A percentile compares a stretch with the other conserved stretches of the same genome.
Evolutionary conservation across 2,888 invertebrate species (phyloP).

Genomic region (Digitonthophagus gazella): DNA sequence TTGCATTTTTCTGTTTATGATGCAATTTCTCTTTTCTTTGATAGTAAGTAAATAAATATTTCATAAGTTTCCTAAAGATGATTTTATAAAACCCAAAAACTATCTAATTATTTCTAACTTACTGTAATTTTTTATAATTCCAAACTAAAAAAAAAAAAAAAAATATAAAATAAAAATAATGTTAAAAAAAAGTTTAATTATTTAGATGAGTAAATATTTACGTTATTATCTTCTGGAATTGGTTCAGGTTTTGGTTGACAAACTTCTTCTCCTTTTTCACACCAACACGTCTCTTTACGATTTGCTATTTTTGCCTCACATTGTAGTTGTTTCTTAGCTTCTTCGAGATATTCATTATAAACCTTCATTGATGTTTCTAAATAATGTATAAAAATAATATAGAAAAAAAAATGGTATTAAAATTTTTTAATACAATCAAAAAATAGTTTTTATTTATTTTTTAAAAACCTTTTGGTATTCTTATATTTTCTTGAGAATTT

Average conservation of each 20-base stretch:
- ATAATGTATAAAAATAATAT: too few relatives aligned
- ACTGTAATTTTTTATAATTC: neutral
- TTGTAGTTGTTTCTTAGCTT: neutral
- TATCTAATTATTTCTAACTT: too few relatives aligned
- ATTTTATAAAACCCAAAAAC: too few relatives aligned
- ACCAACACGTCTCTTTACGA: neutral
- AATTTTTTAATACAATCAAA: neutral
- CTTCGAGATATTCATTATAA: neutral
- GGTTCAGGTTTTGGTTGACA: neutral
- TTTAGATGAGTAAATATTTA: too few relatives aligned
- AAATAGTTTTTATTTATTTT: neutral
- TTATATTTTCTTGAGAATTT: neutral
- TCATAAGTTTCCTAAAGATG: too few relatives aligned
- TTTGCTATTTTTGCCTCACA: neutral
- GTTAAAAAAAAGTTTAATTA: neutral
- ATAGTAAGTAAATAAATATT: too few relatives aligned
- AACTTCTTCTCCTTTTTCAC: neutral
- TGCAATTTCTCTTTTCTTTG: too few relatives aligned
- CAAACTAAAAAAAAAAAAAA: neutral
- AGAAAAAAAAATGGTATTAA: too few relatives aligned
- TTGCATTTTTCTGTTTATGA: too few relatives aligned
- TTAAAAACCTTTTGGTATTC: neutral
- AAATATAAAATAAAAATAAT: neutral
- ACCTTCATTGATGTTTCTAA: neutral
- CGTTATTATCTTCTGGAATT: neutral